These are phyloP conservation scores for Bos javanicus DNA, from an alignment of 2,113 vertebrate genomes.

Conservation along the genomic window DNA sequence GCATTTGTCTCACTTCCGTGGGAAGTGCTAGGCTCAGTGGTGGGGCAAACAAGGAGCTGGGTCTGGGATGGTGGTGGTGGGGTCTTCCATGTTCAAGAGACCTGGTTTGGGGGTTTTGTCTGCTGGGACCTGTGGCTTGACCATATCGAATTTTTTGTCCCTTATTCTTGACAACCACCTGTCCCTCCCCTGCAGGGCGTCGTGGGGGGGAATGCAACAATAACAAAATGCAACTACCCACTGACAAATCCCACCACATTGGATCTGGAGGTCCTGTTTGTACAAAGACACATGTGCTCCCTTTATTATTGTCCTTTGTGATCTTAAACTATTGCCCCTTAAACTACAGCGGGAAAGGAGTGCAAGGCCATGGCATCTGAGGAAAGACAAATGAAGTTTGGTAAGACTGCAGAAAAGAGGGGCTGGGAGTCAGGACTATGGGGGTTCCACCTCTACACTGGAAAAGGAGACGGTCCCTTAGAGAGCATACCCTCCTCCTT, in stretches of 20 bases:
- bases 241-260: background rate
- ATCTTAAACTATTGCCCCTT: background rate
- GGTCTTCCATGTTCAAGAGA: background rate
- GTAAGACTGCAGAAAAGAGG: background rate
- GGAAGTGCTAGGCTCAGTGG: background rate
- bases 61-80: background rate
- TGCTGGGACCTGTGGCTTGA: background rate
- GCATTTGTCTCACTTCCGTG: slow-evolving; percentile 32
- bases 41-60: background rate
- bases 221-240: background rate
- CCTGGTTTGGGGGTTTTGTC: background rate
- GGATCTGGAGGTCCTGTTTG: background rate
- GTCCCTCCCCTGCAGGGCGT: background rate
- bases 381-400: slow-evolving; percentile 9
- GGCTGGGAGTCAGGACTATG: background rate
- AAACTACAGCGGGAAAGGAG: background rate
- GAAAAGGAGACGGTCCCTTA: background rate
- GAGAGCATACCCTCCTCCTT: background rate
- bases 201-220: background rate
- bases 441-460: background rate
- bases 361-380: background rate
- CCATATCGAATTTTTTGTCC: background rate
- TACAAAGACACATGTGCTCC: background rate
- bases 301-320: background rate
- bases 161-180: background rate